Conservation (phyloP, 2,797 vertebrate genomes). For the Pseudocheirus occidentalis region DNA sequence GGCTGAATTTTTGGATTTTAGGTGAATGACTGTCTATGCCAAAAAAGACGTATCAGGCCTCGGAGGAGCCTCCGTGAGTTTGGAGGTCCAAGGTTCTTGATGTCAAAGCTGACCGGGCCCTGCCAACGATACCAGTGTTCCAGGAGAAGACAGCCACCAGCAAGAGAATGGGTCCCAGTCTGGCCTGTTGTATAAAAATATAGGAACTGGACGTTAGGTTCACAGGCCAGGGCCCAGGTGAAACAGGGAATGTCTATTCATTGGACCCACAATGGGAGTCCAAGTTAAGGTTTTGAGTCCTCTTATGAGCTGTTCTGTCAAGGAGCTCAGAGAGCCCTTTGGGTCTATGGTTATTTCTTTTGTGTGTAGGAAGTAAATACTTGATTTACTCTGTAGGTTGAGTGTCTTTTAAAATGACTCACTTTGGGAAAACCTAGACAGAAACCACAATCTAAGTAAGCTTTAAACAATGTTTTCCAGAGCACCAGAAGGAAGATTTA, state of each 20-base stretch:
- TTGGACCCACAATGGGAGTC: neutral
- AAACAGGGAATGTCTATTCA: neutral
- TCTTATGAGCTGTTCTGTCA: neutral
- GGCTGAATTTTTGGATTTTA: neutral
- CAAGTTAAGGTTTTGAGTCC: neutral
- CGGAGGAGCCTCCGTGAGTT: neutral
- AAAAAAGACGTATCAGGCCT: neutral
- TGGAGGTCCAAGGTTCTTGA: neutral
- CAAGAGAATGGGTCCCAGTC: neutral
- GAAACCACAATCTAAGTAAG: neutral
- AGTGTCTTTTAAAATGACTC: neutral
- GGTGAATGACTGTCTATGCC: neutral
- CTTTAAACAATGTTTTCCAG: neutral
- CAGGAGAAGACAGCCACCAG: neutral
- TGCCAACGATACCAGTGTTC: fast-evolving
- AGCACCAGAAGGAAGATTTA: neutral
- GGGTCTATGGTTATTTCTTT: neutral
- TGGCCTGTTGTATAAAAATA: neutral
- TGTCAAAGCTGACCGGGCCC: neutral
- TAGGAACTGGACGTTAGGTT: neutral
- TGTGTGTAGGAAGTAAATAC: neutral
- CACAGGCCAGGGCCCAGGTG: neutral
- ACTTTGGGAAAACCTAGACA: neutral
- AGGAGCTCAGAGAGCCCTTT: neutral
- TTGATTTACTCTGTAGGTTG: neutral